These are phyloP conservation scores for Phyllostomus hastatus DNA, from an alignment of 2,113 vertebrate species.

Conservation along the genomic window DNA sequence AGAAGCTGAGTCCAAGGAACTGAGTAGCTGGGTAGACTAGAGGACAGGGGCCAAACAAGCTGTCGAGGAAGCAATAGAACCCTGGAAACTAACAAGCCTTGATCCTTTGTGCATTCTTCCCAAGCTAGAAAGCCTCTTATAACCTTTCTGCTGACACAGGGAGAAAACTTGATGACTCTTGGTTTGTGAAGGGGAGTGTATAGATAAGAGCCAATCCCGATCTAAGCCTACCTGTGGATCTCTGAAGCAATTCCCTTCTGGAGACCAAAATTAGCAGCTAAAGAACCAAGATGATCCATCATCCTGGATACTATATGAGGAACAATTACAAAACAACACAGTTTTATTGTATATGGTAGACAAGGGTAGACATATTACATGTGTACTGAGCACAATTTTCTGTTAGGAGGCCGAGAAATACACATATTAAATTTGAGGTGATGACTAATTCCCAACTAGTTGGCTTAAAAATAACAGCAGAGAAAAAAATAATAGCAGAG, in stretches of 20 bases:
- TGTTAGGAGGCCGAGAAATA: conserved; percentile 40
- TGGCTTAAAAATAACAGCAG: conserved; percentile 62
- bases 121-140: background rate
- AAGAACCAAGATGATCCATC: background rate
- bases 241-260: background rate
- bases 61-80: background rate
- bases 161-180: background rate
- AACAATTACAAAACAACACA: background rate
- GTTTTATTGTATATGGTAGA: background rate
- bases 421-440: conserved; percentile 54
- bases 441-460: conserved; percentile 59
- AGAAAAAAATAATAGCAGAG: conserved; percentile 49
- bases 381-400: background rate
- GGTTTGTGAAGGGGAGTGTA: background rate
- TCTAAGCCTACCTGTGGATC: background rate
- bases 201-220: background rate
- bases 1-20: background rate
- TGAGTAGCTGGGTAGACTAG: background rate
- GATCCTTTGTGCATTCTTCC: background rate
- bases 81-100: background rate
- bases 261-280: conserved; percentile 8
- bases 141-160: background rate
- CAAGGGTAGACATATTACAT: background rate
- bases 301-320: background rate
- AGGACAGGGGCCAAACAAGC: background rate